Base-by-base conservation (phyloP, 1,140 invertebrate species). In the Lordiphosa mommai region DNA sequence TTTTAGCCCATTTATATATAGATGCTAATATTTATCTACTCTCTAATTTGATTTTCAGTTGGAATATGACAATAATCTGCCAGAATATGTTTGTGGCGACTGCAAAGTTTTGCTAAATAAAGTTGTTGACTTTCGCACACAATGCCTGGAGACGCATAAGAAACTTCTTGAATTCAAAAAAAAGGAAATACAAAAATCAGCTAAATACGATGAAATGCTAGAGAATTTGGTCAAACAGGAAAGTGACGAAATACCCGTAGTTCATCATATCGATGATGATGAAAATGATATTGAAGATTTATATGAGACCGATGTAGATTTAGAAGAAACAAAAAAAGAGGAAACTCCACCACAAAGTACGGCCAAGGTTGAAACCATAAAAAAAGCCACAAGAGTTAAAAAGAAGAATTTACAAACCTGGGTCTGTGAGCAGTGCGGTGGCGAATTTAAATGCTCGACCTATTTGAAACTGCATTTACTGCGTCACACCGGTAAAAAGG, bases 371-470 rank as follows among this genome's bases (percentile, higher is more conserved):
- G 43, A 32, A 41, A n/a, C 2, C 7, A 8, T 10, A 32, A 10
- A 12, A 17, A 29, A 20, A 13, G 3, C 13, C 0, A 47, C 10
- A 20, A 29, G 7, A 23, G 10, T 3, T 5, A 10, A 36, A 17
- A 27, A 4, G 29, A 33, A 20, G 5, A 48, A 9, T 14, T 17
- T 41, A 30, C 51, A 66, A 12, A 66, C 72, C 0, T 79, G 73
- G 73, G 43, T 80, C 33, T 79, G 73, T 43, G 74, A 80, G 6
- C 69, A 69, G 32, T 79, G 73, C 14, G 73, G 74, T 1, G 64
- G 73, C 1, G 64, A 61, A 17, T 79, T 73, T 9, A 80, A 69
- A 23, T 72, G 58, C 8, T 80, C 74, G 1, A 80, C 69, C 4
- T 69, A 80, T 29, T 36, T 79, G 0, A 79, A 79, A 14, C 20